phyloP scores from a whole-genome alignment of 2,797 vertebrate species.

The Microhierax caerulescens region DNA sequence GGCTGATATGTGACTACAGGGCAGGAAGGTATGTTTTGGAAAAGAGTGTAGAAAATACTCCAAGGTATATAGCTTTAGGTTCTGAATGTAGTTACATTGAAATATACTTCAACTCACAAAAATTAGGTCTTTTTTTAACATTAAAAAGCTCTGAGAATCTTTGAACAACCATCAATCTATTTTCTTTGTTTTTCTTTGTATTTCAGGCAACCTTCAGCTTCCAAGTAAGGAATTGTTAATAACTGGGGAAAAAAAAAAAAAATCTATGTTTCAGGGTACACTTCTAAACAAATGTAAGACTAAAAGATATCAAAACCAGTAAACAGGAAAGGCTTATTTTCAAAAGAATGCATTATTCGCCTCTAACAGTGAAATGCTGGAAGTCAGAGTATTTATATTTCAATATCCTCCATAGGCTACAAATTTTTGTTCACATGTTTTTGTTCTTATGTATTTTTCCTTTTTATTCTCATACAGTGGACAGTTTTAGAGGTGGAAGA shows the following conservation, averaged over 20 bases:
- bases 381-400: not conserved
- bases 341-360: not conserved
- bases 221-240: not conserved
- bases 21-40: not conserved
- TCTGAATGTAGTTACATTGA: not conserved
- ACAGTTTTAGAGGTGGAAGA: not conserved
- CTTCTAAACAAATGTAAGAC: not conserved
- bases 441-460: not conserved
- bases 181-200: not conserved
- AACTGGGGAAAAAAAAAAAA: not conserved
- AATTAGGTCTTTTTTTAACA: not conserved
- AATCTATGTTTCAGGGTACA: not conserved
- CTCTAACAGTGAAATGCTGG: not conserved
- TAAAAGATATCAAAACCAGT: not conserved
- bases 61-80: not conserved
- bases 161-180: not conserved
- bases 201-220: not conserved
- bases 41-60: not conserved
- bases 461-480: not conserved
- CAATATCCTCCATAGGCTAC: not conserved
- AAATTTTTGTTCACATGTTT: not conserved
- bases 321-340: not conserved
- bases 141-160: not conserved
- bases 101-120: not conserved
- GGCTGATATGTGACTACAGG: not conserved